Conservation (phyloP, 2,797 vertebrate species). For the Podarcis siculus region DNA sequence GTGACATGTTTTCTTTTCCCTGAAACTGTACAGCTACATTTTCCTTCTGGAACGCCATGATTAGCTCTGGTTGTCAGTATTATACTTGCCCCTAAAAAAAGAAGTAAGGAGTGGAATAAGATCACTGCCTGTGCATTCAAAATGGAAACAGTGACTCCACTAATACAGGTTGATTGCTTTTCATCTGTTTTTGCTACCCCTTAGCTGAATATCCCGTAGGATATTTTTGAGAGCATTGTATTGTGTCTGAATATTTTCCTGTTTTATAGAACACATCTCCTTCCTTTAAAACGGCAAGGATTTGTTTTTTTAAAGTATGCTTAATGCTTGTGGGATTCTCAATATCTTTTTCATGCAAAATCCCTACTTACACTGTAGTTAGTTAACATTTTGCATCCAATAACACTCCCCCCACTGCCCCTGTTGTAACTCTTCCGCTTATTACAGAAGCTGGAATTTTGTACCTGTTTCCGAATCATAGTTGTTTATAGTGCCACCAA, state of each 20-base stretch:
- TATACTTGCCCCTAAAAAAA: not conserved
- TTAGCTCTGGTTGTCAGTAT: not conserved
- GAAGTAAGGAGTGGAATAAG: not conserved
- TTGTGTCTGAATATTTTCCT: not conserved
- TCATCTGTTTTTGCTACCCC: not conserved
- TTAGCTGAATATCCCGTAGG: not conserved
- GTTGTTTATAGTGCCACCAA: conserved; percentile 59
- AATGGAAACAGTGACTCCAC: not conserved
- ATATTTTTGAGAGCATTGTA: not conserved
- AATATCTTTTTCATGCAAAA: not conserved
- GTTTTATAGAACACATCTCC: conserved; percentile 2
- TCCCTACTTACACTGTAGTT: not conserved
- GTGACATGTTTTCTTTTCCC: not conserved
- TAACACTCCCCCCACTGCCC: not conserved
- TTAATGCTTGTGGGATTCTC: not conserved
- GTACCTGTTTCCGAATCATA: conserved; percentile 36
- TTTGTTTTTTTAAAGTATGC: not conserved
- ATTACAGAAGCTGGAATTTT: not conserved
- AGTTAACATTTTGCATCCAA: not conserved
- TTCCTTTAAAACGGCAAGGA: not conserved
- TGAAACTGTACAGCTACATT: not conserved
- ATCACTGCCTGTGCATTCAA: conserved; percentile 12
- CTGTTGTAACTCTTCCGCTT: not conserved
- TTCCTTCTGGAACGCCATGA: not conserved
- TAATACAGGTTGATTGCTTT: not conserved